Conservation (phyloP, 2,888 invertebrate genomes). For the Lasioglossum morio region DNA sequence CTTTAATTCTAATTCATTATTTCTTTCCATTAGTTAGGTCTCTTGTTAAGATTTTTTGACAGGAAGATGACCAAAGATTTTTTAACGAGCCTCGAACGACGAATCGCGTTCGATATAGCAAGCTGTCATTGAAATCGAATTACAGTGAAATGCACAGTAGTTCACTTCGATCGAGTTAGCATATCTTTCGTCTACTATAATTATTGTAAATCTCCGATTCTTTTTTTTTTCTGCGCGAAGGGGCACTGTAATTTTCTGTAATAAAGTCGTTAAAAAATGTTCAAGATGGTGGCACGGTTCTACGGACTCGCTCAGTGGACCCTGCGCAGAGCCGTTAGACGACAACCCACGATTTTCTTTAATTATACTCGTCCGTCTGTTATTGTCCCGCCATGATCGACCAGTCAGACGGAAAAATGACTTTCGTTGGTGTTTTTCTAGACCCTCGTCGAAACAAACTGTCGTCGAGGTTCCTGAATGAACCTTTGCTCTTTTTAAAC, state of each 20-base stretch:
- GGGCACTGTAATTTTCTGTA: not conserved
- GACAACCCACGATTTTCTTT: constrained; percentile 47
- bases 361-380: constrained; percentile 44
- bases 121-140: not conserved
- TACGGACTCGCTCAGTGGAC: constrained; percentile 72
- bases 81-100: not conserved
- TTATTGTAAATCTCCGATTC: not conserved
- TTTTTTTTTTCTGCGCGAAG: not conserved
- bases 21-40: too few relatives aligned
- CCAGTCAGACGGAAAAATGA: not conserved
- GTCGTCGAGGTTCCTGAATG: not conserved
- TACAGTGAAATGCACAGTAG: not conserved
- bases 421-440: not conserved
- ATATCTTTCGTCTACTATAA: not conserved
- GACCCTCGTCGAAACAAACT: not conserved
- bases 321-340: constrained; percentile 70
- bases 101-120: not conserved
- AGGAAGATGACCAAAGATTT: not conserved
- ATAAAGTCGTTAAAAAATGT: not conserved
- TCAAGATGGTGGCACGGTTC: constrained; percentile 20
- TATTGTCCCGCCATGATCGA: constrained; percentile 12
- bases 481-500: not conserved
- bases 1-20: too few relatives aligned
- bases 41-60: too few relatives aligned
- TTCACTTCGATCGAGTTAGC: not conserved